Percentiles rank a stretch among this genome's conserved stretches.
Evolutionary conservation across 2,888 invertebrate species (phyloP).

Genomic region (Drosophila mulleri): DNA sequence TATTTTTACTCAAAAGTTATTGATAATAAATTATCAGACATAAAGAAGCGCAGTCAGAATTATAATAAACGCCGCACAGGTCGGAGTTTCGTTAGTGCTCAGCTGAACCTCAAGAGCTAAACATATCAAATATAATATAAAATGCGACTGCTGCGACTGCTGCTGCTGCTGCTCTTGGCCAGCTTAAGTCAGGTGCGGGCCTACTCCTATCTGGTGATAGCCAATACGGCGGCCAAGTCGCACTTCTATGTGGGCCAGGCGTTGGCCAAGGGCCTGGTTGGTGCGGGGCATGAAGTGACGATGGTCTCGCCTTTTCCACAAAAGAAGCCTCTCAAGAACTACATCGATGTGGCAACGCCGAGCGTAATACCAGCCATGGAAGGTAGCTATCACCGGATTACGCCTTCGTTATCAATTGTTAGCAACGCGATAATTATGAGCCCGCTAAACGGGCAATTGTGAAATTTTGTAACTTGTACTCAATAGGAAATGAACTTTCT

Average conservation of each 20-base stretch:
- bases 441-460: neutral
- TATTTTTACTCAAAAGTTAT: neutral
- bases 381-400: constrained; percentile 44
- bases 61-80: neutral
- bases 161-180: constrained; percentile 15
- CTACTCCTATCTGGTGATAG: constrained; percentile 68
- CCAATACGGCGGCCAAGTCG: constrained; percentile 64
- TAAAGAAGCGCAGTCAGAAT: neutral
- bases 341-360: constrained; percentile 63
- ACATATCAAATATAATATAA: neutral
- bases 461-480: neutral
- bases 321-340: constrained; percentile 70
- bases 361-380: constrained; percentile 44
- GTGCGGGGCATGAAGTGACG: constrained; percentile 83
- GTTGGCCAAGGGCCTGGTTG: constrained; percentile 78
- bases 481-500: neutral
- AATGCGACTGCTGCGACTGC: constrained; percentile 10
- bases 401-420: constrained; percentile 29
- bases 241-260: constrained; percentile 77
- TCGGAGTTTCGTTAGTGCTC: neutral
- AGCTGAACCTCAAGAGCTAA: neutral
- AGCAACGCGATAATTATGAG: constrained; percentile 1
- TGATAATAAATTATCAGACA: neutral
- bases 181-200: constrained; percentile 38
- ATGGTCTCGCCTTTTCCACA: constrained; percentile 80